These are phyloP conservation scores for Sciurus niger DNA, from an alignment of 2,113 vertebrate genomes.

Conservation along the genomic window DNA sequence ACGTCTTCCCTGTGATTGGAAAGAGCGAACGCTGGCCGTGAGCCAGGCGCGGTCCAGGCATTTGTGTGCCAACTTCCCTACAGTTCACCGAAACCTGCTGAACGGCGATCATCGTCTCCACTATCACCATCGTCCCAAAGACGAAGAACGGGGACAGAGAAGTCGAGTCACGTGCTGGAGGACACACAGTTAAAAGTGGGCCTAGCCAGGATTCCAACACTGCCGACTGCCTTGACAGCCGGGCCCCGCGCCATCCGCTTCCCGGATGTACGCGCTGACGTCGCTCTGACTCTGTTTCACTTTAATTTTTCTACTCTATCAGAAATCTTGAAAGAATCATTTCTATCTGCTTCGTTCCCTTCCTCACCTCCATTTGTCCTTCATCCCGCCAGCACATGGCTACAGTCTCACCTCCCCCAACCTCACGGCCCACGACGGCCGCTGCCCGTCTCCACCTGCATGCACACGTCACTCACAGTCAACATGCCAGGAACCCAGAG, in stretches of 20 bases:
- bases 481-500: rapidly evolving
- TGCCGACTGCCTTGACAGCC: background rate
- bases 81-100: background rate
- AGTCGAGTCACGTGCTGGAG: background rate
- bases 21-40: no score
- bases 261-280: no score
- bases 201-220: background rate
- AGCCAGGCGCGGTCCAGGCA: no score
- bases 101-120: background rate
- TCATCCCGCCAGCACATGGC: background rate
- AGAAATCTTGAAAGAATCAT: background rate
- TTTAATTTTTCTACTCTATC: background rate
- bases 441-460: no score
- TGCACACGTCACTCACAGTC: no score
- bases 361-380: background rate
- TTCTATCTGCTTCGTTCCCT: background rate
- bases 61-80: background rate
- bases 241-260: no score
- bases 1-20: background rate
- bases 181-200: background rate
- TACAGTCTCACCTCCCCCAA: background rate
- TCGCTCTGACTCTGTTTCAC: background rate
- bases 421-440: no score
- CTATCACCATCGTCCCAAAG: background rate
- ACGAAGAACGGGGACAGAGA: background rate